Evolutionary conservation across 2,113 vertebrate genomes (phyloP).

Genomic region (Caranx ignobilis): DNA sequence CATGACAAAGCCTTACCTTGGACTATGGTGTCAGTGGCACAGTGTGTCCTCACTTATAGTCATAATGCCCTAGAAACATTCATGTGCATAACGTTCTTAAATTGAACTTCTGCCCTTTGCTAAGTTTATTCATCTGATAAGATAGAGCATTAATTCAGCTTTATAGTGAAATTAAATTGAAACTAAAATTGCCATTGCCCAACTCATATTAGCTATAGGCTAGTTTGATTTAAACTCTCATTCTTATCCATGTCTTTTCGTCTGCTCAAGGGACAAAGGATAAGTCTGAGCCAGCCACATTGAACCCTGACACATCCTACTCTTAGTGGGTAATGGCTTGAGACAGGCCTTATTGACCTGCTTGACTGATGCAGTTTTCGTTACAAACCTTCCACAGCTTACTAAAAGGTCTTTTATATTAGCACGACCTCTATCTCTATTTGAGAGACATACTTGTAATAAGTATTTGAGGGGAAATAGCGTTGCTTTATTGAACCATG

Average conservation of each 20-base stretch:
- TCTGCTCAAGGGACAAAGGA: constrained; percentile 50
- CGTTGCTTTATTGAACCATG: constrained; percentile 58
- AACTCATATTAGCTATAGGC: constrained; percentile 34
- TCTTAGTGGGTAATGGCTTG: constrained; percentile 78
- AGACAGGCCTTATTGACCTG: constrained; percentile 77
- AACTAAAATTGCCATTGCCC: constrained; percentile 37
- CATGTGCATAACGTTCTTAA: neutral
- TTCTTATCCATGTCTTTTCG: constrained; percentile 44
- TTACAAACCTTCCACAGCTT: constrained; percentile 71
- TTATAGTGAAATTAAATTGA: constrained; percentile 28
- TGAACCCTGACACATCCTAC: constrained; percentile 73
- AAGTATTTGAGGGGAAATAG: constrained; percentile 68
- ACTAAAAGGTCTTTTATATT: constrained; percentile 75
- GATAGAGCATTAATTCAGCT: constrained; percentile 4
- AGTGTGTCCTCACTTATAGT: neutral
- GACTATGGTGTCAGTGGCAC: neutral
- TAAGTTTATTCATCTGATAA: constrained; percentile 31
- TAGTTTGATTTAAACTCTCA: constrained; percentile 57
- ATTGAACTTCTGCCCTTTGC: constrained; percentile 28
- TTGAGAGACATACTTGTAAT: constrained; percentile 65
- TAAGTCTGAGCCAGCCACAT: constrained; percentile 58
- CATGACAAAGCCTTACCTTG: neutral
- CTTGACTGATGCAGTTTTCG: constrained; percentile 75
- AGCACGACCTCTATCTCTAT: constrained; percentile 59
- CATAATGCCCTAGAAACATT: constrained; percentile 20